Base-by-base conservation (phyloP, 1,140 invertebrate species). In the Chlorops oryzae region DNA sequence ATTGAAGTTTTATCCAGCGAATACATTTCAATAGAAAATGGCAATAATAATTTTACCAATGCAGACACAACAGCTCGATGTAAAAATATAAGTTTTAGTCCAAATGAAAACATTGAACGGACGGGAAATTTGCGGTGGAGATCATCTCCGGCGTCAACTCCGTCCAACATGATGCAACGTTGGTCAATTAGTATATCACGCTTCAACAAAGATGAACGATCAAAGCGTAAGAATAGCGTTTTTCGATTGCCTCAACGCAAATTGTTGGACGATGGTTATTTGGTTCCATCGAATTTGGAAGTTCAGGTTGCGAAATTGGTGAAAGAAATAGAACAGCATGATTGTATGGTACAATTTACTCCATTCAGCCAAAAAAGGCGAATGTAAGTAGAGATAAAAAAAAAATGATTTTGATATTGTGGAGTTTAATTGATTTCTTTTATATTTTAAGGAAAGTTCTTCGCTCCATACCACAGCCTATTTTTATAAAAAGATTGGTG, bases 401-500 rank as follows among this genome's bases (percentile, higher is more conserved):
- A 48, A 43, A 32, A 41, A 24, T 25, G 1, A 3, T 43, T 20
- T 34, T 24, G 32, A 5, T 23, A 38, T 35, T 28, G 35, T 15
- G 10, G n/a, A 38, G 24, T 57, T 44, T 13, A 40, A 25, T 37
- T 37, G 17, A 22, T 12, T 41, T 21, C 23, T 21, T 42, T 17
- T 17, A 43, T 45, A 23, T 45, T 42, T 28, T 23, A 51, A 38
- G 39, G 51, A 50, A 52, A 45, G 46, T 39, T 46, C 50, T 43
- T 51, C 73, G 77, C 48, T 78, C 81, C 35, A 75, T 85, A 59
- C 79, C 82, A 0, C 79, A 84, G 60, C 76, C 78, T 25, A 63
- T 85, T 42, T 80, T 79, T 3, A 74, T 82, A 42, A 85, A 84
- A 63, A 74, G 80, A 51, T 72, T 72, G 28, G 75, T 84, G 0